Conservation (phyloP, 2,113 vertebrate genomes). For the Isichthys henryi region DNA sequence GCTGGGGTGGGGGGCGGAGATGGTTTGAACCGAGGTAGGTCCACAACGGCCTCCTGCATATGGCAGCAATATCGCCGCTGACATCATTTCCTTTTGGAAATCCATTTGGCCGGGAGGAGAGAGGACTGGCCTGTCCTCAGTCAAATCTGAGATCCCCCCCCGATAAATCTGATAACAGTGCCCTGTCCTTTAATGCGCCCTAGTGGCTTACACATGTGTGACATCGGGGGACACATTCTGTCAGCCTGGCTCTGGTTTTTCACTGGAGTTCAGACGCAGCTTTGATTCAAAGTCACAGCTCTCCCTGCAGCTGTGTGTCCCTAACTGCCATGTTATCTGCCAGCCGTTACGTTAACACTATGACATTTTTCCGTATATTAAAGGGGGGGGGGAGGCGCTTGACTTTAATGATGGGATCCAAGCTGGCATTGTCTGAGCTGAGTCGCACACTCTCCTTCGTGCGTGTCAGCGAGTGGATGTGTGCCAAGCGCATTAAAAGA, state of each 20-base stretch:
- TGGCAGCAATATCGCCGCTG: conserved; percentile 56
- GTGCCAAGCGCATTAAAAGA: not conserved
- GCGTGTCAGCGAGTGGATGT: not conserved
- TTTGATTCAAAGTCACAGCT: conserved; percentile 10
- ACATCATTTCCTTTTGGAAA: conserved; percentile 56
- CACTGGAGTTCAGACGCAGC: not conserved
- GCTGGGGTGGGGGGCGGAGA: conserved; percentile 29
- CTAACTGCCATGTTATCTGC: not conserved
- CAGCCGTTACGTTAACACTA: not conserved
- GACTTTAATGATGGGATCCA: not conserved
- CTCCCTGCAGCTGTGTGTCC: conserved; percentile 25
- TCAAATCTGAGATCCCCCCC: not conserved
- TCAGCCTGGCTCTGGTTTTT: conserved; percentile 37
- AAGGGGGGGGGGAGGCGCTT: not conserved
- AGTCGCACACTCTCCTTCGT: not conserved
- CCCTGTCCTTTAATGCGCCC: conserved; percentile 45
- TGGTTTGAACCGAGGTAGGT: conserved; percentile 51
- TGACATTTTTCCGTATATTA: not conserved
- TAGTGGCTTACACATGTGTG: conserved; percentile 35
- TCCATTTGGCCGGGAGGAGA: conserved; percentile 37
- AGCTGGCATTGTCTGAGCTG: not conserved
- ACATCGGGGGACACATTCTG: conserved; percentile 51
- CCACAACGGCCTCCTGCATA: conserved; percentile 51
- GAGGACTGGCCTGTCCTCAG: conserved; percentile 21
- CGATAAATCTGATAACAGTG: conserved; percentile 41